A percentile compares a stretch with the other conserved stretches of the same genome.
Evolutionary conservation across 2,797 vertebrate species (phyloP).

Genomic region (Novumbra hubbsi): DNA sequence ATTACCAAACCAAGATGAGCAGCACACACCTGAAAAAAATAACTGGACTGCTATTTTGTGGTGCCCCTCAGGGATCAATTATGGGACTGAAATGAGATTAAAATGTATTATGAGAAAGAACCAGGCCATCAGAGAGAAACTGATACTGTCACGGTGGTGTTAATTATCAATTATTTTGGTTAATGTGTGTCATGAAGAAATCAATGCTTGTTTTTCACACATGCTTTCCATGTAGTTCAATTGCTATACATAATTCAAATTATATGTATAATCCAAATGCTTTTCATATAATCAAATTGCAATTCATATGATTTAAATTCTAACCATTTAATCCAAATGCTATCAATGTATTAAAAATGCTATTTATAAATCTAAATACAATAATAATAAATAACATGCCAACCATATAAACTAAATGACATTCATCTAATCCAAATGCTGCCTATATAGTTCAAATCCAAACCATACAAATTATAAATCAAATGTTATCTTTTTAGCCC

Average conservation of each 20-base stretch:
- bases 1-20: constrained; percentile 20
- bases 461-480: neutral
- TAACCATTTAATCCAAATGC: no score
- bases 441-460: no score
- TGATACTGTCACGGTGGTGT: constrained; percentile 11
- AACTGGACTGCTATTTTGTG: constrained; percentile 33
- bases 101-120: constrained; percentile 18
- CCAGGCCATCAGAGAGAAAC: constrained; percentile 11
- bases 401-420: no score
- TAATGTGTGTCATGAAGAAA: constrained; percentile 16
- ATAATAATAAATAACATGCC: no score
- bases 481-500: neutral
- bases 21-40: constrained; percentile 22
- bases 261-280: neutral
- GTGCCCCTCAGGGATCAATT: constrained; percentile 41
- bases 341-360: no score
- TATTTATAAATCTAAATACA: no score
- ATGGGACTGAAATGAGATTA: constrained; percentile 31
- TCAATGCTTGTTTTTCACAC: neutral
- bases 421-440: no score
- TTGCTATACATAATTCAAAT: neutral
- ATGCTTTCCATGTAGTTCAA: neutral
- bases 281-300: neutral
- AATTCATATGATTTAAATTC: no score
- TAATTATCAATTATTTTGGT: constrained; percentile 14